Evolutionary conservation across 1,140 invertebrate genomes (phyloP), one percentile per base, ranked within the genome.

Genomic region (Drosophila elegans): DNA sequence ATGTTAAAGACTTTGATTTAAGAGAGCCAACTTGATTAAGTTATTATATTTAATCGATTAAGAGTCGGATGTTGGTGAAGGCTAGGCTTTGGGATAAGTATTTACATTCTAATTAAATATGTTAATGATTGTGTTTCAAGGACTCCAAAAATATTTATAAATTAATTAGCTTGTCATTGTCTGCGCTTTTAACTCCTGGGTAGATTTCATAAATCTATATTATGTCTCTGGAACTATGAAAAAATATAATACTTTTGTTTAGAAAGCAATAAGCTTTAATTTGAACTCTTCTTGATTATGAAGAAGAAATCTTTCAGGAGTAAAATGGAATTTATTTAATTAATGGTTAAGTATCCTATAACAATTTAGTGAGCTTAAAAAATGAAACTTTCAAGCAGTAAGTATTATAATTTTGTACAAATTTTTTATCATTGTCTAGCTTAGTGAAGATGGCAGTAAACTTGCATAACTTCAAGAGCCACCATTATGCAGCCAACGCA

Each of bases 1-100:
- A 72, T 59, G 41, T 38, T 52, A 59, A 59, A 68, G 60, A 54
- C 78, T 76, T 72, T 73, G 53, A 25, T 57, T 13, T 52, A 59
- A 54, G 21, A 11, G 32, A 34, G 21, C 29, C 2, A 41, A 27
- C 42, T 36, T 56, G 29, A 83, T 76, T 41, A 63, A 72, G 49
- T 66, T 60, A 60, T 75, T 63, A 75, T 29, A 1, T 32, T 34
- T 45, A 52, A 60, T 60, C 41, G 44, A 52, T 49, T 57, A 36
- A 57, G 34, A 57, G 41, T n/a, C 49, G 13, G 13, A 34, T 36
- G 13, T 32, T 6, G 2, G 16, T 25, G 13, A 12, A 25, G 16
- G 13, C 16, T 59, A 10, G 4, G 4, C 10, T 16, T 60, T 16
- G 12, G 13, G 2, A 2, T 12, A 45, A 12, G 10, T 9, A 25